Evolutionary conservation across 2,797 vertebrate species (phyloP), one percentile per base, ranked within the genome.

Genomic region (Gymnoscopelus braueri): DNA sequence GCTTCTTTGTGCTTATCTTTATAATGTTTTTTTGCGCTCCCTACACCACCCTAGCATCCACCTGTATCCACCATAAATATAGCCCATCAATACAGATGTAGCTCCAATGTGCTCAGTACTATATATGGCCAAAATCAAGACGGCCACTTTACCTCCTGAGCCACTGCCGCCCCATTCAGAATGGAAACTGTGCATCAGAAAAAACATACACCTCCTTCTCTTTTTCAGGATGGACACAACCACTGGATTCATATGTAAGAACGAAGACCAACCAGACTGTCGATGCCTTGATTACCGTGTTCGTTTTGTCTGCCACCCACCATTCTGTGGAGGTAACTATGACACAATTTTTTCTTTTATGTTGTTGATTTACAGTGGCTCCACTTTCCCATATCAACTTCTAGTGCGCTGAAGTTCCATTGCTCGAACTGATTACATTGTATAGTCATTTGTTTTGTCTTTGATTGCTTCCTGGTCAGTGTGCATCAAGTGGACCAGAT

Each of bases 241-340:
- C 1, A 0, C 7, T 5, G 87, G 90, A 52, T 88, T 88, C 14
- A 0, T 82, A 69, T 89, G 82, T 72, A 81, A 11, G 58, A 88
- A 74, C 2, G 0, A 0, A 0, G 67, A 83, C 51, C 84, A 87
- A 39, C 2, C 1, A 0, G 44, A 15, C 0, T 63, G 15, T 4
- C 2, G 0, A 10, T 90, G 86, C 24, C 2, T 47, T 0, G 80
- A 89, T 48, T 89, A 87, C 9, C 60, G 48, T 8, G 81, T 90
- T 53, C 67, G 76, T 56, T 88, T 88, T 64, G 69, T 60, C 74
- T 88, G 84, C 70, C 24, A 55, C 7, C 60, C 68, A 10, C 23
- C 71, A 2, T 83, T 51, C 78, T 86, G 83, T 50, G 52, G 52
- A 73, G 78, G 79, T 29, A 67, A 78, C 14, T 50, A 29, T 56